Percentiles rank a stretch among this genome's conserved stretches.
Conservation (phyloP, 2,113 vertebrate species). For the Scomber colias region DNA sequence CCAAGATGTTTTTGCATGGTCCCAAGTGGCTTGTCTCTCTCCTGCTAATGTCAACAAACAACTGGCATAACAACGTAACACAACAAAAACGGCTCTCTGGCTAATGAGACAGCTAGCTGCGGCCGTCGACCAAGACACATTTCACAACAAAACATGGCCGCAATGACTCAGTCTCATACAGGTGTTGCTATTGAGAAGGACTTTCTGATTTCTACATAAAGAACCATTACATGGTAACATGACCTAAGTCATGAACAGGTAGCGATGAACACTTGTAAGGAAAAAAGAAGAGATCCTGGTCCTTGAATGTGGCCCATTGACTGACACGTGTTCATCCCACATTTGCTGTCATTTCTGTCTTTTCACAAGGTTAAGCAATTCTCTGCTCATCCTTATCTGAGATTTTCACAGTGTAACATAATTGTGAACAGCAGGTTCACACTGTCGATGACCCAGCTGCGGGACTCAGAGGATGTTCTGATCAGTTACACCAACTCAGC, state of each 20-base stretch:
- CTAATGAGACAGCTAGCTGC: too few relatives aligned
- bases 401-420: conserved; percentile 29
- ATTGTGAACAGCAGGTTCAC: conserved; percentile 59
- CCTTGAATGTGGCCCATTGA: neutral
- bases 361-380: conserved; percentile 46
- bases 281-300: neutral
- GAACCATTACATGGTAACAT: too few relatives aligned
- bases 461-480: conserved; percentile 43
- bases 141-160: too few relatives aligned
- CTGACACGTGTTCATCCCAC: neutral
- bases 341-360: conserved; percentile 13
- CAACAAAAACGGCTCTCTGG: too few relatives aligned
- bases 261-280: neutral
- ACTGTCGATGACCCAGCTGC: conserved; percentile 32
- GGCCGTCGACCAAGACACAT: too few relatives aligned
- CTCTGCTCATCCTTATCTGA: conserved; percentile 19
- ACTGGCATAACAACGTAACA: too few relatives aligned
- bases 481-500: conserved; percentile 51
- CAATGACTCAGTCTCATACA: too few relatives aligned
- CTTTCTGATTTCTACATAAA: too few relatives aligned
- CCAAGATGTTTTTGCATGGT: too few relatives aligned
- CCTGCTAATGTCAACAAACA: too few relatives aligned
- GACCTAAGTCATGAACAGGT: neutral
- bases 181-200: too few relatives aligned
- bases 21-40: too few relatives aligned